Evolutionary conservation across 2,888 invertebrate genomes (phyloP).

Genomic region (Mayetiola destructor): DNA sequence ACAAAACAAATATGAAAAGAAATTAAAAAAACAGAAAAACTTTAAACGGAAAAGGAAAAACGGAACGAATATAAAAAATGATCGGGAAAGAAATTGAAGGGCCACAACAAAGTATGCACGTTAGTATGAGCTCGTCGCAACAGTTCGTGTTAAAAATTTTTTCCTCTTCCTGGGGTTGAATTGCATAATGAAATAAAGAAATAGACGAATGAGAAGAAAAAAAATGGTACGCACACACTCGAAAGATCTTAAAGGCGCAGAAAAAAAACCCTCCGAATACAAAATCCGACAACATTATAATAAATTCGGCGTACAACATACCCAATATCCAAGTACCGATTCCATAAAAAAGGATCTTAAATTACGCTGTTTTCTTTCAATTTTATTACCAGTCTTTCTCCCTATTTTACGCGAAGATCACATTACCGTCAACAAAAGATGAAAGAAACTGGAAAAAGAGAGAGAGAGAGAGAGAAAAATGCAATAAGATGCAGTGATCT

Average conservation of each 20-base stretch:
- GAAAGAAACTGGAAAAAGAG: background rate
- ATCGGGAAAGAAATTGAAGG: background rate
- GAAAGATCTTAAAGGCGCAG: background rate
- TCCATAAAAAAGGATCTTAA: background rate
- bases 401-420: background rate
- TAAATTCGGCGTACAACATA: too few species aligned
- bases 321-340: background rate
- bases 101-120: background rate
- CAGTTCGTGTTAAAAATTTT: too few species aligned
- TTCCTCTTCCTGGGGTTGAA: too few species aligned
- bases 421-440: background rate
- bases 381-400: background rate
- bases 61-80: too few species aligned
- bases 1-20: slow-evolving; percentile 1
- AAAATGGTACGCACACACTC: slow-evolving; percentile 5
- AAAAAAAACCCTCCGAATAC: background rate
- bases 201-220: too few species aligned
- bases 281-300: background rate
- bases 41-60: background rate
- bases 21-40: background rate
- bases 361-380: background rate
- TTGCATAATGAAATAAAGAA: too few species aligned
- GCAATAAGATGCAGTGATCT: slow-evolving; percentile 7
- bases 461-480: background rate
- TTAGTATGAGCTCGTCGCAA: too few species aligned